Conservation (phyloP, 1,140 invertebrate species). For the Drosophila virilis region DNA sequence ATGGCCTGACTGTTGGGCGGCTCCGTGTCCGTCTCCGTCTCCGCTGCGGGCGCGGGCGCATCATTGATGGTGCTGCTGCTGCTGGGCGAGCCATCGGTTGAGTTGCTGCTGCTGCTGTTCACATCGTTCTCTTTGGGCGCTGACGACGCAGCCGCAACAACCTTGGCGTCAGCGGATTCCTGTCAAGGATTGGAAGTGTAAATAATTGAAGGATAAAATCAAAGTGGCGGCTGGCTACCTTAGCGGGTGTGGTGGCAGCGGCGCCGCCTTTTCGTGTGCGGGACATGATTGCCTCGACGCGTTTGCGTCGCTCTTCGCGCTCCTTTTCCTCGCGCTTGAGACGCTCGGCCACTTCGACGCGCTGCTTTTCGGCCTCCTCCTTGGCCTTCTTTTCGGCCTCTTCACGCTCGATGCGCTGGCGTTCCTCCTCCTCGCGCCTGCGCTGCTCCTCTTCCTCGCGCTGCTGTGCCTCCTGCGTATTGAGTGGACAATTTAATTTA, state of each 20-base stretch:
- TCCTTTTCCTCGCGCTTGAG: constrained; percentile 92
- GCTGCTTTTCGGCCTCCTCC: constrained; percentile 91
- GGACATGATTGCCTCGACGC: constrained; percentile 93
- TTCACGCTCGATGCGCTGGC: constrained; percentile 90
- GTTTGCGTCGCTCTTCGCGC: constrained; percentile 89
- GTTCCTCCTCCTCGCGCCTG: constrained; percentile 88
- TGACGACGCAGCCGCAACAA: constrained; percentile 38
- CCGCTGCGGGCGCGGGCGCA: constrained; percentile 19
- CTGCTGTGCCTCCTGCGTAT: constrained; percentile 86
- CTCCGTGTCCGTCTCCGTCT: constrained; percentile 27
- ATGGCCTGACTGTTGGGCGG: constrained; percentile 73
- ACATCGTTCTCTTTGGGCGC: constrained; percentile 79
- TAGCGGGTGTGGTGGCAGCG: constrained; percentile 83
- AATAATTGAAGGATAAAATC: too few species aligned
- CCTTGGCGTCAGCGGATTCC: constrained; percentile 82
- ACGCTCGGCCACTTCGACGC: constrained; percentile 90
- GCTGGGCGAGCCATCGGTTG: constrained; percentile 64
- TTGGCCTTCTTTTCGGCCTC: constrained; percentile 90
- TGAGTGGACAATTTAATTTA: not conserved
- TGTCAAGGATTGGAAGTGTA: not conserved
- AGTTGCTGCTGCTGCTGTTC: constrained; percentile 62
- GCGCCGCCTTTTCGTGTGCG: constrained; percentile 88
- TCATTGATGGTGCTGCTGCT: constrained; percentile 58
- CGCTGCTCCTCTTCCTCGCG: constrained; percentile 88
- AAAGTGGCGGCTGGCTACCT: constrained; percentile 44